A percentile compares a stretch with the other conserved stretches of the same genome.
phyloP scores from a whole-genome alignment of 1,140 invertebrate species.

The Popillia japonica region DNA sequence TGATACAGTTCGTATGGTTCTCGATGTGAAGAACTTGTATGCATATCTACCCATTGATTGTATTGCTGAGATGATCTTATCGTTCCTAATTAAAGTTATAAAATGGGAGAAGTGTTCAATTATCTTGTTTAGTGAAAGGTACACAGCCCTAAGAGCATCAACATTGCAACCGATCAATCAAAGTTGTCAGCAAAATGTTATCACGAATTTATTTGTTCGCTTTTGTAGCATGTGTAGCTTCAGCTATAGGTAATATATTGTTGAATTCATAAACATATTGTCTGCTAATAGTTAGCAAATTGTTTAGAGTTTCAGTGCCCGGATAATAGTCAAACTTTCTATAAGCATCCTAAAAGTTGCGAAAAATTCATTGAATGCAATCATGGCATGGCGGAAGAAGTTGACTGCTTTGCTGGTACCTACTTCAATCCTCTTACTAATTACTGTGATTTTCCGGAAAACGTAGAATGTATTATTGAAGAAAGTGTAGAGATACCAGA shows the following conservation, averaged over 20 bases:
- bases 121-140: background rate
- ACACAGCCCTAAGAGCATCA: background rate
- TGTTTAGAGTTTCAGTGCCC: background rate
- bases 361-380: conserved; percentile 66
- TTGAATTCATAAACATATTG: too few relatives aligned
- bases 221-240: background rate
- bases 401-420: conserved; percentile 60
- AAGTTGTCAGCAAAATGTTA: conserved; percentile 12
- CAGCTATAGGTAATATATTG: background rate
- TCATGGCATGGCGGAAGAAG: conserved; percentile 61
- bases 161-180: background rate
- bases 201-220: background rate
- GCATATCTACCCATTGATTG: background rate
- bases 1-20: background rate
- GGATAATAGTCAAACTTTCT: background rate
- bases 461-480: conserved; percentile 12
- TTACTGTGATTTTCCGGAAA: conserved; percentile 47
- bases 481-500: conserved; percentile 11
- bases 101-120: background rate
- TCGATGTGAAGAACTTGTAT: background rate
- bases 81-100: background rate
- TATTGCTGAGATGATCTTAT: conserved; percentile 7
- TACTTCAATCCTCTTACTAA: conserved; percentile 62
- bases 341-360: conserved; percentile 59
- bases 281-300: too few relatives aligned